Evolutionary conservation across 2,888 invertebrate species (phyloP).

Genomic region (Calliopum simillimum): DNA sequence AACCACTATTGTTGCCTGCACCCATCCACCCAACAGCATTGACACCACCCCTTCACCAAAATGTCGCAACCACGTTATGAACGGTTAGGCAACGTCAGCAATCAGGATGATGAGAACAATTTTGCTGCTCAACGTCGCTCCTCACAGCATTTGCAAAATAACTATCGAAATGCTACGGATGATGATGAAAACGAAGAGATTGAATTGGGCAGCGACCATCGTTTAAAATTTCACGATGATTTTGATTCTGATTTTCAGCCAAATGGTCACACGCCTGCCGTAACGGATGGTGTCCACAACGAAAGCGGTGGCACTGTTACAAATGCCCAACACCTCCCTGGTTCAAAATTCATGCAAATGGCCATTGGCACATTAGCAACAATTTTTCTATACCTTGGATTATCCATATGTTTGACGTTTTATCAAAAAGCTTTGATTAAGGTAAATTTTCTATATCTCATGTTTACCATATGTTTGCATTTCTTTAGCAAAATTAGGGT

Average conservation of each 20-base stretch:
- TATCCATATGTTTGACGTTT: constrained; percentile 96
- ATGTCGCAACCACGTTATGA: constrained; percentile 61
- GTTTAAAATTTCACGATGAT: constrained; percentile 14
- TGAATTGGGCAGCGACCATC: constrained; percentile 52
- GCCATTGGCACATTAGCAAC: constrained; percentile 68
- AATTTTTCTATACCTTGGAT: constrained; percentile 85
- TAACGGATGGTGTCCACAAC: not conserved
- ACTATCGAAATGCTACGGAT: constrained; percentile 41
- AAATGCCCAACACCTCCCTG: constrained; percentile 42
- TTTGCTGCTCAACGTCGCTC: constrained; percentile 12
- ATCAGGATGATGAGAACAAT: constrained; percentile 40
- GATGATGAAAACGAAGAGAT: constrained; percentile 59
- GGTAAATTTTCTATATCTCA: constrained; percentile 68
- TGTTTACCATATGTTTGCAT: not conserved
- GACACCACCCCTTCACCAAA: not conserved
- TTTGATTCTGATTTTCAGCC: constrained; percentile 22
- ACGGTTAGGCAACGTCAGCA: constrained; percentile 53
- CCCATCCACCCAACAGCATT: not conserved
- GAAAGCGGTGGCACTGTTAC: constrained; percentile 37
- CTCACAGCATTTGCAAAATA: not conserved
- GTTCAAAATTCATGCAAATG: constrained; percentile 62
- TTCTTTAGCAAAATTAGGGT: not conserved
- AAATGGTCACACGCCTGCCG: constrained; percentile 22
- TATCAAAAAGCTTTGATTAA: constrained; percentile 94
- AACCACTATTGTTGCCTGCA: not conserved